Evolutionary conservation across 2,113 vertebrate species (phyloP).

Genomic region (Oreochromis aureus): DNA sequence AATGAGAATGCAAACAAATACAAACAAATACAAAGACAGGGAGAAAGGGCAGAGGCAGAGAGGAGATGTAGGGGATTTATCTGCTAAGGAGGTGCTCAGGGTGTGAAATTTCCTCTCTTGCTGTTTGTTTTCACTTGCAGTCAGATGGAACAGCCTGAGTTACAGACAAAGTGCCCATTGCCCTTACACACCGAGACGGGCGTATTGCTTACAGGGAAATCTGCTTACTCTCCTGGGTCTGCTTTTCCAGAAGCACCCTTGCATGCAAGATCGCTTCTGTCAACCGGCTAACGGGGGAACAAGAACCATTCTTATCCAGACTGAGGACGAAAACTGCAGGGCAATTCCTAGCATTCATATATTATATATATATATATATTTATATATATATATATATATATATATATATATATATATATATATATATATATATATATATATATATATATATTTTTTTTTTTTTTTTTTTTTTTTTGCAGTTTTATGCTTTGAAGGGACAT

Average conservation of each 20-base stretch:
- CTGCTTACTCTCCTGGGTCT: constrained; percentile 34
- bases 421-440: background rate
- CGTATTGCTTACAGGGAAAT: constrained; percentile 40
- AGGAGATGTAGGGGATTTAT: background rate
- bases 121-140: constrained; percentile 57
- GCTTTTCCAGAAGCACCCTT: constrained; percentile 24
- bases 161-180: constrained; percentile 25
- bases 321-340: background rate
- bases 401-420: background rate
- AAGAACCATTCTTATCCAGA: background rate
- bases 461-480: background rate
- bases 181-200: constrained; percentile 12
- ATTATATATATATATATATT: background rate
- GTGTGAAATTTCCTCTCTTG: constrained; percentile 41
- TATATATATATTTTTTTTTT: background rate
- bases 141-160: constrained; percentile 41
- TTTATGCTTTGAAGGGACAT: background rate
- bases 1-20: background rate
- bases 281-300: background rate
- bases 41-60: background rate
- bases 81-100: constrained; percentile 3
- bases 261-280: constrained; percentile 27
- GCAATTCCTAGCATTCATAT: background rate
- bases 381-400: background rate
- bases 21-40: background rate